A percentile compares a stretch with the other conserved stretches of the same genome.
Conservation (phyloP, 2,113 vertebrate genomes). For the Carassius auratus region DNA sequence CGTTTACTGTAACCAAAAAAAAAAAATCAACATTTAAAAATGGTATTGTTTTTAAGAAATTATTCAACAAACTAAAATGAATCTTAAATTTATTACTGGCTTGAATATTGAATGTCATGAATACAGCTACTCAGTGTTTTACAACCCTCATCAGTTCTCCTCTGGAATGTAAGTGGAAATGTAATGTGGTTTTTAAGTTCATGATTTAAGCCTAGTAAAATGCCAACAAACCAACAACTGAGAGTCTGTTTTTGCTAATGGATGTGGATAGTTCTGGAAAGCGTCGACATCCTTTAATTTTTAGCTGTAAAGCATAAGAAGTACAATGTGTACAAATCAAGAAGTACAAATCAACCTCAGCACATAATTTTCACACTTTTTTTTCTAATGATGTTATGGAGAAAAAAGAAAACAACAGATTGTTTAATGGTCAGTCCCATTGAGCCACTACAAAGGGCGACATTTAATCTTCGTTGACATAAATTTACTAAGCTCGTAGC, state of each 20-base stretch:
- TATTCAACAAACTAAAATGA: background rate
- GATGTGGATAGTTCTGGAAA: background rate
- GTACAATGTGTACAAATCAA: too few species aligned
- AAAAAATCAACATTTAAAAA: background rate
- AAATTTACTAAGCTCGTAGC: background rate
- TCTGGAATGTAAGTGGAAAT: background rate
- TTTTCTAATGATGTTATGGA: background rate
- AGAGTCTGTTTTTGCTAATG: background rate
- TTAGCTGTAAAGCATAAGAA: background rate
- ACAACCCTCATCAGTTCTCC: background rate
- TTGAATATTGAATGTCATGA: background rate
- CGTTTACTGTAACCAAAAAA: too few species aligned
- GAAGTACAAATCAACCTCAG: background rate
- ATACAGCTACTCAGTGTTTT: background rate
- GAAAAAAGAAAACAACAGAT: background rate
- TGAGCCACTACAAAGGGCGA: background rate
- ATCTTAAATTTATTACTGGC: background rate
- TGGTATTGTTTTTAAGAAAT: background rate
- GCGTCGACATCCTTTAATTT: background rate
- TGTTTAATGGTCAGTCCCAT: background rate
- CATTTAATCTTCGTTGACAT: background rate
- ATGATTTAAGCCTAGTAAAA: background rate
- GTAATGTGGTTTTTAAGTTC: constrained; percentile 43
- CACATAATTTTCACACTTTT: background rate
- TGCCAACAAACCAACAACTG: background rate